Evolutionary conservation across 2,797 vertebrate species (phyloP).

Genomic region (Percopsis omiscomaycus): DNA sequence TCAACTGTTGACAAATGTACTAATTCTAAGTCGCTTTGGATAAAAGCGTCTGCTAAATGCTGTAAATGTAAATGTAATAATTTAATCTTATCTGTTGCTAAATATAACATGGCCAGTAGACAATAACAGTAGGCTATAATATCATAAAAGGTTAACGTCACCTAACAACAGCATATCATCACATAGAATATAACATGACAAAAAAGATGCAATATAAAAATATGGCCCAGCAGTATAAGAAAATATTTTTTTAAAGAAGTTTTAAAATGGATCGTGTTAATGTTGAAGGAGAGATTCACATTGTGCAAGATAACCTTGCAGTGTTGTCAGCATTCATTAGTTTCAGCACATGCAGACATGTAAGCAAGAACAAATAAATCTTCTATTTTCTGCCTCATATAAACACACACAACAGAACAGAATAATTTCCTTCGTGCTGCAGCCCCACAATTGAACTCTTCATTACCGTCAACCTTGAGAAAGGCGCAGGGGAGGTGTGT

Average conservation of each 20-base stretch:
- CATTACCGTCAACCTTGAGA: slow-evolving; percentile 59
- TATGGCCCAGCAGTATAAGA: neutral
- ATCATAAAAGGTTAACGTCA: no score
- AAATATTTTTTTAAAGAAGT: neutral
- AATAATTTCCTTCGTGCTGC: slow-evolving; percentile 43
- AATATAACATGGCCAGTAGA: no score
- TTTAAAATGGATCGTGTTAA: no score
- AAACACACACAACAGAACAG: slow-evolving; percentile 2
- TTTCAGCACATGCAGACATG: slow-evolving; percentile 3
- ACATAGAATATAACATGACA: no score
- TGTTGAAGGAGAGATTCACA: slow-evolving; percentile 7
- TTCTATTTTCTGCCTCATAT: neutral
- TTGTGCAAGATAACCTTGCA: slow-evolving; percentile 46
- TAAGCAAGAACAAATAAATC: slow-evolving; percentile 17
- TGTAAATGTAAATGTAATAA: no score
- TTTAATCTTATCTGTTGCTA: no score
- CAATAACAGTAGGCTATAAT: no score
- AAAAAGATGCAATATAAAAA: no score
- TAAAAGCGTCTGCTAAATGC: no score
- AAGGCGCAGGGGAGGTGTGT: slow-evolving; percentile 31
- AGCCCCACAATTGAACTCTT: slow-evolving; percentile 51
- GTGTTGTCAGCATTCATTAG: neutral
- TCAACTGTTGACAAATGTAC: no score
- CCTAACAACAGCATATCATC: no score
- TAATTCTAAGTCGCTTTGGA: no score